These are phyloP conservation scores for Oikopleura albicans DNA, from an alignment of 23 tunicate genomes.

Conservation along the genomic window DNA sequence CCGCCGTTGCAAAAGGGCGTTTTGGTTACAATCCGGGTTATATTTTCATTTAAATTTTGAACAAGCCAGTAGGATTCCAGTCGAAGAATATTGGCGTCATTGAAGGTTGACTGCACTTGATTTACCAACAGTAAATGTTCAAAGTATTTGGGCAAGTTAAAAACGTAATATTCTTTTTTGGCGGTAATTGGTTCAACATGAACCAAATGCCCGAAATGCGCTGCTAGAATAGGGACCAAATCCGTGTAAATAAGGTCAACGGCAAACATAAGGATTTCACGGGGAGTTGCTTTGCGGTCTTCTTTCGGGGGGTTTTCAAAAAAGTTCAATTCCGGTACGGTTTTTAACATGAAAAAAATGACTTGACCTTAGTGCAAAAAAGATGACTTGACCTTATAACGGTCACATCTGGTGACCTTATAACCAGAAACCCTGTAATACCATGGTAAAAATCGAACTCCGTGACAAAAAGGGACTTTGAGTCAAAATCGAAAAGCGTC, in stretches of 20 bases:
- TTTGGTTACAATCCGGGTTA: neutral
- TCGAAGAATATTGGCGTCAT: neutral
- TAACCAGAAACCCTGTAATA: too few relatives aligned
- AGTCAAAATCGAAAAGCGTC: too few relatives aligned
- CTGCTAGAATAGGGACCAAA: neutral
- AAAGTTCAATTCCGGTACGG: too few relatives aligned
- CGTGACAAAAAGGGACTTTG: too few relatives aligned
- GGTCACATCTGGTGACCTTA: too few relatives aligned
- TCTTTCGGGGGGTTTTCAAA: too few relatives aligned
- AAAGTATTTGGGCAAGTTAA: neutral
- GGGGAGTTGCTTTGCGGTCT: too few relatives aligned
- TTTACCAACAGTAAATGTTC: neutral
- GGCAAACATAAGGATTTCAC: neutral
- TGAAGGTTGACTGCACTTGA: neutral
- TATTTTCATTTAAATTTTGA: neutral
- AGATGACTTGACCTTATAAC: too few relatives aligned
- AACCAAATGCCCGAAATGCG: neutral
- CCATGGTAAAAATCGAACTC: too few relatives aligned
- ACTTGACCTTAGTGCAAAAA: too few relatives aligned
- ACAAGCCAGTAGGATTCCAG: neutral
- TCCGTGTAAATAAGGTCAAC: neutral
- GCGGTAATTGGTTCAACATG: neutral
- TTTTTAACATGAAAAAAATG: too few relatives aligned
- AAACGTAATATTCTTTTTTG: neutral
- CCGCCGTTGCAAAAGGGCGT: conserved; percentile 9